phyloP scores from a whole-genome alignment of 2,888 invertebrate genomes.

The Pyrochroa serraticornis region DNA sequence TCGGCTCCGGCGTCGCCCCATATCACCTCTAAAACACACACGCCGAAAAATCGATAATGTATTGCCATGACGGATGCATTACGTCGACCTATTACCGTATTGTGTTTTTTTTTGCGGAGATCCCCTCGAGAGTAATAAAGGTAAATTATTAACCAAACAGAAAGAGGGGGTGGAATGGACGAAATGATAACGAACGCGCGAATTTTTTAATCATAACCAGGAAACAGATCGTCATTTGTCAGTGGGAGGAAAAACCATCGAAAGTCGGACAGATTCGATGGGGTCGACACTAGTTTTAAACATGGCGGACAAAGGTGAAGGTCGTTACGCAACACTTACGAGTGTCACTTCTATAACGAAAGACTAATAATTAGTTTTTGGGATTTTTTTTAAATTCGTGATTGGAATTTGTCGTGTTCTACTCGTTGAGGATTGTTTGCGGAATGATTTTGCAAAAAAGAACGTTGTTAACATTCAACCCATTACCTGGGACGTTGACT shows the following conservation, averaged over 20 bases:
- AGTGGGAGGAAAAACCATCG: no score
- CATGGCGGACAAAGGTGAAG: no score
- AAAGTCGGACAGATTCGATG: no score
- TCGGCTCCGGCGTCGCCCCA: conserved; percentile 3
- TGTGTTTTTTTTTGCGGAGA: conserved; percentile 15
- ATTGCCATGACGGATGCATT: conserved; percentile 6
- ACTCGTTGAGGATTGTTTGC: conserved; percentile 3
- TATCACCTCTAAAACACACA: neutral
- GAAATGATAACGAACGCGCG: no score
- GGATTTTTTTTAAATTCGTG: no score
- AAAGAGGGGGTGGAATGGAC: neutral
- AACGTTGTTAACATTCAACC: conserved; percentile 1
- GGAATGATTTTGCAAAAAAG: conserved; percentile 14
- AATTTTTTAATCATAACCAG: no score
- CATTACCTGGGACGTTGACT: conserved; percentile 12
- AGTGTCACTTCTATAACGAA: no score
- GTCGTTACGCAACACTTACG: no score
- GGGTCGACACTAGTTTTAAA: no score
- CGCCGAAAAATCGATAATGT: conserved; percentile 19
- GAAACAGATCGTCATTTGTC: no score
- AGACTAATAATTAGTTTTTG: no score
- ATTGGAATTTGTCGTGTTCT: no score
- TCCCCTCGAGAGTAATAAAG: conserved; percentile 18
- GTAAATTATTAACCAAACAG: conserved; percentile 25
- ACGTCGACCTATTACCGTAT: conserved; percentile 12